These are phyloP conservation scores for Drosophila prosaltans DNA, from an alignment of 1,140 invertebrate species.

Conservation along the genomic window DNA sequence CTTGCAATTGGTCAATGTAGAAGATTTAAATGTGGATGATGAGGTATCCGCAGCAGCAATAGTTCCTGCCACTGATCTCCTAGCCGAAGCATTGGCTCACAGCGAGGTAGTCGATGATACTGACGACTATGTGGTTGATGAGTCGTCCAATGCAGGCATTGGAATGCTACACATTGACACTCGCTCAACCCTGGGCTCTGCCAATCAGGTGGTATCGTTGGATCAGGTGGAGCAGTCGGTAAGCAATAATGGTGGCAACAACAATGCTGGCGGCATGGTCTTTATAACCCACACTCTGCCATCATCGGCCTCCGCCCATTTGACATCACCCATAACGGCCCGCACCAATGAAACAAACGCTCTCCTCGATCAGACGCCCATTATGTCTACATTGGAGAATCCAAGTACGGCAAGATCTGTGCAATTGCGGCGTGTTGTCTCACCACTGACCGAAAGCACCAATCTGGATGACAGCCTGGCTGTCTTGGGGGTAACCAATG, in stretches of 20 bases:
- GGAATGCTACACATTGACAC: conserved; percentile 70
- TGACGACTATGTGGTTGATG: conserved; percentile 27
- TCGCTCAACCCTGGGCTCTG: not conserved
- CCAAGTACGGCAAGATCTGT: conserved; percentile 78
- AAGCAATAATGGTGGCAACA: not conserved
- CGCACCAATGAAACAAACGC: conserved; percentile 87
- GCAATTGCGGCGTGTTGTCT: conserved; percentile 42
- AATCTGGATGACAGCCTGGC: conserved; percentile 85
- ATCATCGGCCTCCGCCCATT: conserved; percentile 36
- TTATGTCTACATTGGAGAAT: conserved; percentile 91
- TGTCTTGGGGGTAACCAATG: conserved; percentile 84
- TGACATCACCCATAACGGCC: conserved; percentile 69
- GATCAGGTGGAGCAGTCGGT: not conserved
- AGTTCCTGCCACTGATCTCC: conserved; percentile 84
- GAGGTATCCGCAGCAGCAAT: conserved; percentile 5
- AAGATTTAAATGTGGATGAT: conserved; percentile 45
- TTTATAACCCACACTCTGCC: conserved; percentile 33
- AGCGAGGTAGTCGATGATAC: conserved; percentile 42
- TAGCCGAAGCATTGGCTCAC: conserved; percentile 88
- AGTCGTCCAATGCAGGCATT: conserved; percentile 44
- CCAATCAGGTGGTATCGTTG: not conserved
- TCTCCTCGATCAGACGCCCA: conserved; percentile 88
- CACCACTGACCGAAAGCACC: conserved; percentile 64
- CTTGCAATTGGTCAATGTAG: conserved; percentile 61
- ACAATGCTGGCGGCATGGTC: conserved; percentile 23